Percentiles rank a stretch among this genome's conserved stretches.
Evolutionary conservation across 1,140 invertebrate species (phyloP).

Genomic region (Diachasmimorpha longicaudata): DNA sequence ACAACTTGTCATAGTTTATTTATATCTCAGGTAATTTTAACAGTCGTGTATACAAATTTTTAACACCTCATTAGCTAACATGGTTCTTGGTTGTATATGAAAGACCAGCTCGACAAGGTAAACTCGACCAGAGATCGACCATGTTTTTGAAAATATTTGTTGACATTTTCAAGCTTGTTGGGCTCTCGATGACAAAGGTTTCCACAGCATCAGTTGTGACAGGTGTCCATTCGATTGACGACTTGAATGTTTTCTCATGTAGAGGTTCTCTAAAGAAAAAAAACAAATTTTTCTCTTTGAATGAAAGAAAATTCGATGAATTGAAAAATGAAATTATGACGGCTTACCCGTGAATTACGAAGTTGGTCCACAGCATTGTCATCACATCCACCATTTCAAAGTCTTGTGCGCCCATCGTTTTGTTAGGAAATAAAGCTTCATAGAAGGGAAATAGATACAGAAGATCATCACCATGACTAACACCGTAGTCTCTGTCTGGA

Average conservation of each 20-base stretch:
- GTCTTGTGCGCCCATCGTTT: constrained; percentile 56
- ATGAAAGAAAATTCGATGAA: neutral
- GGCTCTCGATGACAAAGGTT: constrained; percentile 56
- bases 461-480: constrained; percentile 75
- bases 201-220: constrained; percentile 53
- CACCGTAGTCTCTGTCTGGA: constrained; percentile 67
- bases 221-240: constrained; percentile 59
- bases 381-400: constrained; percentile 63
- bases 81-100: neutral
- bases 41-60: too few relatives aligned
- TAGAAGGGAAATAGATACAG: constrained; percentile 74
- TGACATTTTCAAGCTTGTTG: constrained; percentile 48
- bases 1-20: too few relatives aligned
- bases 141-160: constrained; percentile 50
- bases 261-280: constrained; percentile 59
- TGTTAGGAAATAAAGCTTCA: constrained; percentile 57
- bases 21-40: too few relatives aligned
- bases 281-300: too few relatives aligned
- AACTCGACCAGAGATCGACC: constrained; percentile 53
- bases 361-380: constrained; percentile 72
- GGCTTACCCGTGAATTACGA: constrained; percentile 70
- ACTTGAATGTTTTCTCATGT: constrained; percentile 45
- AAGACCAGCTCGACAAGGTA: neutral
- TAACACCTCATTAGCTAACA: too few relatives aligned
- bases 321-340: neutral